These are phyloP conservation scores for Rotaria magnacalcarata DNA, from an alignment of 2,888 invertebrate genomes.

Conservation along the genomic window DNA sequence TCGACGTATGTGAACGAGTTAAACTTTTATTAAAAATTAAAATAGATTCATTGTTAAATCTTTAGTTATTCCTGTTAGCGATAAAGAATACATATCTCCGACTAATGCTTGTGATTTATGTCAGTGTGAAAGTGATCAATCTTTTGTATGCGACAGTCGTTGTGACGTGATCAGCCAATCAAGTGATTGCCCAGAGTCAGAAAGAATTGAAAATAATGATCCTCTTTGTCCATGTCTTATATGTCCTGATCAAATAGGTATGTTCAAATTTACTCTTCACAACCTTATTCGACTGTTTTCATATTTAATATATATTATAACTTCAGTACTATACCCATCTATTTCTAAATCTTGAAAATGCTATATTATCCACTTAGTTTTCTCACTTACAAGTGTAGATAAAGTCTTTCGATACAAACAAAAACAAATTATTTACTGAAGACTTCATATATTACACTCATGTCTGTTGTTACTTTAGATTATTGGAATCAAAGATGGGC, in stretches of 20 bases:
- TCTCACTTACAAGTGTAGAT: too few species aligned
- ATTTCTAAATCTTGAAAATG: too few species aligned
- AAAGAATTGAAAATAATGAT: background rate
- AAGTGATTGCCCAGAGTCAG: background rate
- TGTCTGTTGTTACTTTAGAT: background rate
- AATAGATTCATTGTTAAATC: background rate
- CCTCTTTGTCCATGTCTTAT: background rate
- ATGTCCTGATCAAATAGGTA: background rate
- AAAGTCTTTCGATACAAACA: too few species aligned
- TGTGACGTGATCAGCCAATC: background rate
- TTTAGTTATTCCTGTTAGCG: constrained; percentile 6
- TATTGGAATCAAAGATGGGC: background rate
- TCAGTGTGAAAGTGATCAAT: background rate
- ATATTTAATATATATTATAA: too few species aligned
- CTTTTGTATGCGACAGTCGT: background rate
- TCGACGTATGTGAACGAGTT: background rate
- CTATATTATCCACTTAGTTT: too few species aligned
- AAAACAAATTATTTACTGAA: too few species aligned
- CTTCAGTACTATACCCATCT: too few species aligned
- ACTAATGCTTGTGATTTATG: constrained; percentile 2
- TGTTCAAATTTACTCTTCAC: background rate
- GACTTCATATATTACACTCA: too few species aligned
- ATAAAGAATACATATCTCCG: background rate
- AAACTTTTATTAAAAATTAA: background rate
- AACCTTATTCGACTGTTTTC: too few species aligned